These are phyloP conservation scores for Megaceryle maxima DNA, from an alignment of 2,113 vertebrate genomes.

Conservation along the genomic window DNA sequence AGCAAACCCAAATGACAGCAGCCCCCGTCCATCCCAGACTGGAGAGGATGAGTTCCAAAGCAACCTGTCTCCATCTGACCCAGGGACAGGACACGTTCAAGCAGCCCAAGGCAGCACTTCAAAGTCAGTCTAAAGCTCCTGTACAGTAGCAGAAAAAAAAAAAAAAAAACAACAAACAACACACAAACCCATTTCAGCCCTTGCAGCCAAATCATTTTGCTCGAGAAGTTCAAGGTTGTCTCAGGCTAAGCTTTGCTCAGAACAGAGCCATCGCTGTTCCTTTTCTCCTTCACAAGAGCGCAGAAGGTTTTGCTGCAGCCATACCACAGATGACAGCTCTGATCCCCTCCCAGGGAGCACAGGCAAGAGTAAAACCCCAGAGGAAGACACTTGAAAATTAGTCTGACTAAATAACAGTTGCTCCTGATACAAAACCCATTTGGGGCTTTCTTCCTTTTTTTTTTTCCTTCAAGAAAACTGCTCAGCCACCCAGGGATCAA, in stretches of 20 bases:
- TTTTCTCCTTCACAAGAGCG: accelerated
- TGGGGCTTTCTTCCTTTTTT: too few species aligned
- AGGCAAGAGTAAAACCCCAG: neutral
- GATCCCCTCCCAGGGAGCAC: neutral
- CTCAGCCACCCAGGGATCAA: conserved; percentile 1
- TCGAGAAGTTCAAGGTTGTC: neutral
- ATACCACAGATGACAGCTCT: neutral
- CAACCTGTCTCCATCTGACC: neutral
- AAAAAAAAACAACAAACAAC: too few species aligned
- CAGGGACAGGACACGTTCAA: accelerated
- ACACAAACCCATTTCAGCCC: neutral
- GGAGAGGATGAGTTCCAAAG: neutral
- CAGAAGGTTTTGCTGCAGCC: neutral
- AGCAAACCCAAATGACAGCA: accelerated
- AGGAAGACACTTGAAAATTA: neutral
- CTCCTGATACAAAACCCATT: neutral
- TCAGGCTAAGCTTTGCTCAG: neutral
- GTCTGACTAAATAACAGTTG: accelerated
- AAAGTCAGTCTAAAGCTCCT: neutral
- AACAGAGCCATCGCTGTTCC: accelerated
- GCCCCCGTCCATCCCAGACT: accelerated
- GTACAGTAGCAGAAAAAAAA: accelerated
- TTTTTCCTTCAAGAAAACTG: neutral
- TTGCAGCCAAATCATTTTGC: accelerated
- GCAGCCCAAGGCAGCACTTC: neutral